Evolutionary conservation across 2,113 vertebrate species (phyloP), one percentile per base, ranked within the genome.

Genomic region (Gulo gulo): DNA sequence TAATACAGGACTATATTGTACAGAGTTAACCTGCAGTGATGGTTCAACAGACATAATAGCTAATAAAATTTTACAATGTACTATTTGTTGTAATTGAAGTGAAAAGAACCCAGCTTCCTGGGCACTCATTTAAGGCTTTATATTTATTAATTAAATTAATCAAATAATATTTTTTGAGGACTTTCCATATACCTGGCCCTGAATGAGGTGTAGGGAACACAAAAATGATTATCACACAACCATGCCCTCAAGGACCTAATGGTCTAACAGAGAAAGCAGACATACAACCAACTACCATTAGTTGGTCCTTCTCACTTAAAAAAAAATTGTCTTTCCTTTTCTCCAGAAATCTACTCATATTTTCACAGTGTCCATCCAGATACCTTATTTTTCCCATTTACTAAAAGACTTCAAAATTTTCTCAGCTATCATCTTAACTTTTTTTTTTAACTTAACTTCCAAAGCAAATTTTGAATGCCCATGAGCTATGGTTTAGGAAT

Each of bases 41-140:
- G 96, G 97, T 97, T 98, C 94, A 98, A 95, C 94, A 96, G 93
- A 65, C 95, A 93, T 98, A 97, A 98, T 84, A 86, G 93, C 95
- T 94, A 98, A 97, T 98, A 96, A 97, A 95, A 95, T 88, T 97
- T 97, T 96, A 97, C 90, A 97, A 73, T 73, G 87, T 88, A 95
- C 78, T 31, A 86, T 96, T 88, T 86, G 95, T 97, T 97, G 84
- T 97, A 97, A 91, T 79, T 94, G 96, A 95, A 94, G 76, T 95
- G 91, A 97, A 97, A 96, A 96, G 73, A 86, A 67, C 76, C 82
- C 76, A 96, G 87, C 95, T 97, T 97, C 95, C 91, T 87, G 85
- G 91, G 88, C 57, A 79, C 88, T 97, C 80, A 81, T 96, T 98
- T 94, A 94, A 85, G 71, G 6, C 42, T 45, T 94, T 61, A 55